Conservation (phyloP, 2,113 vertebrate species). For the Gambusia affinis region DNA sequence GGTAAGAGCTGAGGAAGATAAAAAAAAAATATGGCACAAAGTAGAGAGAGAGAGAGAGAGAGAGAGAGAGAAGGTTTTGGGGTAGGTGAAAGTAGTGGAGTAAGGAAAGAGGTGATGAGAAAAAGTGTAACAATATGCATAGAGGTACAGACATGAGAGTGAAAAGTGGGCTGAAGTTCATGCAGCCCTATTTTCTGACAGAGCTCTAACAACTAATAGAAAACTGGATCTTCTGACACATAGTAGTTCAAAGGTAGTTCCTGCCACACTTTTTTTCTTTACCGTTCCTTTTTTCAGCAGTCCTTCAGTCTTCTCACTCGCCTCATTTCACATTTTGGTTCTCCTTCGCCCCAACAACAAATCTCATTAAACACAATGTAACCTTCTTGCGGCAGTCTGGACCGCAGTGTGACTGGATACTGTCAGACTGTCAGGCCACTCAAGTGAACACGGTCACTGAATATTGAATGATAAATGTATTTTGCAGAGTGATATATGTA, state of each 20-base stretch:
- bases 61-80: not conserved
- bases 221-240: slow-evolving; percentile 48
- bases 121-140: not conserved
- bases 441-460: slow-evolving; percentile 40
- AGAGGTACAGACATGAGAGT: slow-evolving; percentile 3
- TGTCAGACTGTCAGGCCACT: slow-evolving; percentile 49
- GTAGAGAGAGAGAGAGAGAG: slow-evolving; percentile 30
- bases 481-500: slow-evolving; percentile 26
- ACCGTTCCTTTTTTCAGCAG: slow-evolving; percentile 38
- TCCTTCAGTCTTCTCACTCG: slow-evolving; percentile 21
- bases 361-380: slow-evolving; percentile 53
- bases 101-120: slow-evolving; percentile 17
- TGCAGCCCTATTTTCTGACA: slow-evolving; percentile 37
- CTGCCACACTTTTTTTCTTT: slow-evolving; percentile 19
- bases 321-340: slow-evolving; percentile 37
- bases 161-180: slow-evolving; percentile 24
- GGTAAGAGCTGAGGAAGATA: slow-evolving; percentile 29
- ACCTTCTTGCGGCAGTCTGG: slow-evolving; percentile 35
- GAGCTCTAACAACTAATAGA: slow-evolving; percentile 49
- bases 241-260: slow-evolving; percentile 66
- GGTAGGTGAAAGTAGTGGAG: slow-evolving; percentile 38
- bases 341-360: slow-evolving; percentile 8
- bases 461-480: slow-evolving; percentile 55
- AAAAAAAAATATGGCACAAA: slow-evolving; percentile 40
- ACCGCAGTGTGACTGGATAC: slow-evolving; percentile 26